Evolutionary conservation across 2,113 vertebrate species (phyloP).

Genomic region (Vulpes vulpes): DNA sequence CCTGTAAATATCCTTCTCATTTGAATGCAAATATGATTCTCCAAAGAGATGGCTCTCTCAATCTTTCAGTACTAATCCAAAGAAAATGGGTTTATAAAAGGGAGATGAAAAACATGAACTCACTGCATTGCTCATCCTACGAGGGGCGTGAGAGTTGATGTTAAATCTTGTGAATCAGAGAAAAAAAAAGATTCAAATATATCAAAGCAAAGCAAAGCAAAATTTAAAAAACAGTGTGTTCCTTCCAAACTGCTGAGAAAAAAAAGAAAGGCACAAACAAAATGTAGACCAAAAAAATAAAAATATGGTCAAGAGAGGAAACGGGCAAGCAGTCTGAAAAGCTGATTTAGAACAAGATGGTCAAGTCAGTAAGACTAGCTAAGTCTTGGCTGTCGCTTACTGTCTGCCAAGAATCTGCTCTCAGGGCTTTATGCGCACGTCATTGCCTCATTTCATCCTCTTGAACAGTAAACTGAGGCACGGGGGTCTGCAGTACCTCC

Average conservation of each 20-base stretch:
- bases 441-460: neutral
- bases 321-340: neutral
- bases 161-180: neutral
- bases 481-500: neutral
- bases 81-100: neutral
- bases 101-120: neutral
- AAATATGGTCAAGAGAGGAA: neutral
- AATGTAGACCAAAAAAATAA: neutral
- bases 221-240: neutral
- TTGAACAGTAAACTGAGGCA: neutral
- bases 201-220: neutral
- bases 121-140: neutral
- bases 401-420: neutral
- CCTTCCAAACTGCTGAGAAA: neutral
- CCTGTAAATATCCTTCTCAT: conserved; percentile 34
- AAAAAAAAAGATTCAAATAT: conserved; percentile 28
- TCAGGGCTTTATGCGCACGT: no score
- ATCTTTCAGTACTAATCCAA: neutral
- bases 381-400: neutral
- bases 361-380: neutral
- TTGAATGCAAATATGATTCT: conserved; percentile 51
- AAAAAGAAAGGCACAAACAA: conserved; percentile 3
- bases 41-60: conserved; percentile 46
- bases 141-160: neutral
- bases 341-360: neutral